Evolutionary conservation across 2,113 vertebrate genomes (phyloP), one percentile per base, ranked within the genome.

Genomic region (Zeus faber): DNA sequence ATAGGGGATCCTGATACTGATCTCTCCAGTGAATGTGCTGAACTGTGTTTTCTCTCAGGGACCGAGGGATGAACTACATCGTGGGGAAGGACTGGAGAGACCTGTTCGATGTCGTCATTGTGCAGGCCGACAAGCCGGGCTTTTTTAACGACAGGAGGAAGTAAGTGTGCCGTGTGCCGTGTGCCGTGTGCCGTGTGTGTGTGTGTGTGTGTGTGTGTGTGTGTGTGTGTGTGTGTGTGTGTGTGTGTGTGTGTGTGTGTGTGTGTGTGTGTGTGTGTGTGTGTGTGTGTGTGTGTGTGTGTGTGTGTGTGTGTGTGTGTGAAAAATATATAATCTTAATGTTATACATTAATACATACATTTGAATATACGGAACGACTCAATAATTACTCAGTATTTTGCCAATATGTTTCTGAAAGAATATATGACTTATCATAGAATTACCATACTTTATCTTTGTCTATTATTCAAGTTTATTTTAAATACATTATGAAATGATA

Each of bases 81-180:
- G 94, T 99, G 0, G 97, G 97, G 39, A 94, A 94, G 76, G 95
- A 99, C 82, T 99, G 97, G 97, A 84, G 91, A 60, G 96, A 99
- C 77, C 91, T 99, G 54, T 99, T 99, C 63, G 96, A 99, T 54
- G 91, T 96, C 22, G 93, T 99, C 70, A 99, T 99, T 37, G 97
- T 99, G 41, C 95, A 98, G 85, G 97, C 96, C 0, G 96, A 99
- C 65, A 99, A 99, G 73, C 97, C 96, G 0, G 85, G 91, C 62
- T 99, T 99, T 68, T 99, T 99, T 78, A 99, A 99, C 1, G 96
- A 99, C 79, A 93, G 92, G 56, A 89, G 96, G 56, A 96, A 95
- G 97, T 98, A 70, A 75, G 94, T 67, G 8, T 29, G 37, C 27
- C 46, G 26, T 22, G 20, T 49, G n/a, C 16, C n/a, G 6, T 4